These are phyloP conservation scores for Paedocypris micromegethes DNA, from an alignment of 2,797 vertebrate genomes.

Conservation along the genomic window DNA sequence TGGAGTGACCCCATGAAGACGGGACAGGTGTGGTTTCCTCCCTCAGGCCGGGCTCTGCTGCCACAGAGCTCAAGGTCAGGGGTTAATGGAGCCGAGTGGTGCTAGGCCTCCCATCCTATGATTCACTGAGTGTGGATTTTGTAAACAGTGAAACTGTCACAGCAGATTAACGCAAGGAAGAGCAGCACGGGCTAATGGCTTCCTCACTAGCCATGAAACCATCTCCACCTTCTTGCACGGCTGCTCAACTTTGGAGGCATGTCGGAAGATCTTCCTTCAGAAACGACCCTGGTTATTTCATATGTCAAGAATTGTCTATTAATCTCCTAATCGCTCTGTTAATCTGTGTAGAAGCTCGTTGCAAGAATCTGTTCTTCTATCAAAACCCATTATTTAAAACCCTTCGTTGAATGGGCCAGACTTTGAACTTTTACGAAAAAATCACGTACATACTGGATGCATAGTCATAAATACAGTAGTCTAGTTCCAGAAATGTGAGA, in stretches of 20 bases:
- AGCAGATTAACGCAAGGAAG: slow-evolving; percentile 72
- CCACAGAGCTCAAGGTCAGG: slow-evolving; percentile 61
- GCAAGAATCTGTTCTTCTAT: too few relatives aligned
- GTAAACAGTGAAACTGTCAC: slow-evolving; percentile 79
- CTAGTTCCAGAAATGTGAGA: too few relatives aligned
- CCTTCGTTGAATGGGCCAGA: too few relatives aligned
- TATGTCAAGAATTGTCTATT: too few relatives aligned
- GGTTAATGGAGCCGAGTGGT: slow-evolving; percentile 76
- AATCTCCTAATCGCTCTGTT: too few relatives aligned
- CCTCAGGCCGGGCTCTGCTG: slow-evolving; percentile 62
- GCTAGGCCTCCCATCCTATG: slow-evolving; percentile 66
- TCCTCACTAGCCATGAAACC: slow-evolving; percentile 67
- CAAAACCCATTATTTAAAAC: too few relatives aligned
- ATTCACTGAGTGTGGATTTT: slow-evolving; percentile 70
- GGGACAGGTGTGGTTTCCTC: slow-evolving; percentile 62
- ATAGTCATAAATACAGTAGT: too few relatives aligned
- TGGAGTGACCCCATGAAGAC: slow-evolving; percentile 19
- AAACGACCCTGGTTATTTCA: too few relatives aligned
- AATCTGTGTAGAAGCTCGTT: too few relatives aligned
- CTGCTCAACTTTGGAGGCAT: slow-evolving; percentile 45
- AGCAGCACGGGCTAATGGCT: slow-evolving; percentile 64
- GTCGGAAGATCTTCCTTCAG: not conserved
- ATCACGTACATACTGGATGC: too few relatives aligned
- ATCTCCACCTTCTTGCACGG: slow-evolving; percentile 59
- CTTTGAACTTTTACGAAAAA: too few relatives aligned